Conservation (phyloP, 2,888 invertebrate genomes). For the Phasia obesa region DNA sequence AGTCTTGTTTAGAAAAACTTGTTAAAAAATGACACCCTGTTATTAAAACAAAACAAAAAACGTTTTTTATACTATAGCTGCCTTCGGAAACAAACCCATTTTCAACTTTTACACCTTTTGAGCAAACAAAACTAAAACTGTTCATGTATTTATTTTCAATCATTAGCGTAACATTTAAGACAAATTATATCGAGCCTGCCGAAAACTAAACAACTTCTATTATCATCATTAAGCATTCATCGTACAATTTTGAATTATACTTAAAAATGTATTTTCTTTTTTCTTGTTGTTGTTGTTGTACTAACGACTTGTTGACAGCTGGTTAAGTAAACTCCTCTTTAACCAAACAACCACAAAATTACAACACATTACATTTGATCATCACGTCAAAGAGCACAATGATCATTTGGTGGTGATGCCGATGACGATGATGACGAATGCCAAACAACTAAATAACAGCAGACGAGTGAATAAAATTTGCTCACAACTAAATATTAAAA, state of each 20-base stretch:
- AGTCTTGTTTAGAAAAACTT: too few species aligned
- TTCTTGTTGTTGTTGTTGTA: too few species aligned
- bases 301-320: conserved; percentile 70
- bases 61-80: background rate
- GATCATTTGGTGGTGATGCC: conserved; percentile 19
- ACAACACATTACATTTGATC: conserved; percentile 41
- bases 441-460: conserved; percentile 28
- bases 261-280: conserved; percentile 13
- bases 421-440: conserved; percentile 40
- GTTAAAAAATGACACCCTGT: too few species aligned
- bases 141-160: conserved; percentile 70
- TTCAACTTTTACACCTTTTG: conserved; percentile 9
- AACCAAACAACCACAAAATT: conserved; percentile 70
- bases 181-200: conserved; percentile 49
- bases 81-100: background rate
- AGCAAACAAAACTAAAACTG: conserved; percentile 3
- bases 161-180: conserved; percentile 59
- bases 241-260: conserved; percentile 35
- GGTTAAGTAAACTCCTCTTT: conserved; percentile 57
- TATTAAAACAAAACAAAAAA: too few species aligned
- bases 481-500: conserved; percentile 40
- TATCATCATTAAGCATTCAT: conserved; percentile 40
- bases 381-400: background rate
- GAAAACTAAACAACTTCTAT: conserved; percentile 17
- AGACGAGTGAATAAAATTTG: conserved; percentile 16